A percentile compares a stretch with the other conserved stretches of the same genome.
Conservation (phyloP, 1,140 invertebrate species). For the Homarus americanus region DNA sequence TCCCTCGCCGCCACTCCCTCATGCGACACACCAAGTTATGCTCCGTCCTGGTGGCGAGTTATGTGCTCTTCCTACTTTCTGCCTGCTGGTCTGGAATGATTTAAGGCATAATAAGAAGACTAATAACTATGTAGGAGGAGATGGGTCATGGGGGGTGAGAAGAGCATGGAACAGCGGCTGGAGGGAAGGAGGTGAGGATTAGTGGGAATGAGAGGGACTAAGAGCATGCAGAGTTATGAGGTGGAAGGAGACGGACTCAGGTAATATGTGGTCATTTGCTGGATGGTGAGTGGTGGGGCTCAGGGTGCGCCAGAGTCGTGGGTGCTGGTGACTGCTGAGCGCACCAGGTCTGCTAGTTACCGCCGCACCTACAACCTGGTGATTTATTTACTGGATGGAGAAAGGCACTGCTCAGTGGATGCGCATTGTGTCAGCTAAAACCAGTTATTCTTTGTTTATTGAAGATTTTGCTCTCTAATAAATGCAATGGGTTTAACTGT, state of each 20-base stretch:
- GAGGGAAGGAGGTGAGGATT: slow-evolving; percentile 1
- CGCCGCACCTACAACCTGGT: slow-evolving; percentile 6
- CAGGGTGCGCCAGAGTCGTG: slow-evolving; percentile 20
- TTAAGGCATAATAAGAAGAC: slow-evolving; percentile 54
- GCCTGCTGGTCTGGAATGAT: slow-evolving; percentile 33
- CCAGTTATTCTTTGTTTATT: too few species aligned
- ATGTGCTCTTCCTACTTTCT: slow-evolving; percentile 47
- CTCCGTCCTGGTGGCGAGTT: slow-evolving; percentile 34
- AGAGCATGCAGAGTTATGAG: slow-evolving; percentile 42
- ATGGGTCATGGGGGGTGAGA: not conserved
- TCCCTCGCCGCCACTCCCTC: not conserved
- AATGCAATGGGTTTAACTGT: too few species aligned
- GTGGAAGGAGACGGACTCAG: slow-evolving; percentile 21
- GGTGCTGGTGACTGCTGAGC: not conserved
- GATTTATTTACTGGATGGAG: slow-evolving; percentile 18
- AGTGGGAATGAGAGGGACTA: slow-evolving; percentile 51
- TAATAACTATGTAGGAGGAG: slow-evolving; percentile 48
- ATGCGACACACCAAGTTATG: slow-evolving; percentile 31
- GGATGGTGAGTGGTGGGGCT: slow-evolving; percentile 44
- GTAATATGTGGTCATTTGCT: slow-evolving; percentile 5
- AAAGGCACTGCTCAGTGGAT: not conserved
- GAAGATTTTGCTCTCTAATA: too few species aligned
- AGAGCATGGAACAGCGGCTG: not conserved
- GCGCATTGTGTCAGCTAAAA: slow-evolving; percentile 1
- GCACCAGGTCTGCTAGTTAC: not conserved